Conservation (phyloP, 2,797 vertebrate species). For the Sebastes itinus region DNA sequence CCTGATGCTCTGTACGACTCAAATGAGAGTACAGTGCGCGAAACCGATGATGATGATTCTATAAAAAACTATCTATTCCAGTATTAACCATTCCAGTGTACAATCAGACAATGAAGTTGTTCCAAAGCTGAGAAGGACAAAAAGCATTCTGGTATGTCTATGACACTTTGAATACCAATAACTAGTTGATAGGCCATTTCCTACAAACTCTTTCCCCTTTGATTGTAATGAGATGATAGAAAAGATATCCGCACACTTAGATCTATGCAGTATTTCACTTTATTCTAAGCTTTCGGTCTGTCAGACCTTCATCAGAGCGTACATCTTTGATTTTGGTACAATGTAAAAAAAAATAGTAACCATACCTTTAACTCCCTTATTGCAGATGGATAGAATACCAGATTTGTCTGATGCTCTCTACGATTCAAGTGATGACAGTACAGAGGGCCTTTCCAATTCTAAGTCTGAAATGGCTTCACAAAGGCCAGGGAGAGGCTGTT, state of each 20-base stretch:
- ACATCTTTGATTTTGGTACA: neutral
- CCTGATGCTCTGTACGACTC: neutral
- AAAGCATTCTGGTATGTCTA: neutral
- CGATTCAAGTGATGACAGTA: neutral
- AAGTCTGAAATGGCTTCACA: neutral
- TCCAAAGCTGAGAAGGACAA: neutral
- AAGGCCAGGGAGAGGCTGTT: neutral
- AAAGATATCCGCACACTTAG: too few relatives aligned
- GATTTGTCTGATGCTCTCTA: neutral
- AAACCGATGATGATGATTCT: neutral
- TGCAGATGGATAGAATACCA: neutral
- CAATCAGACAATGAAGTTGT: neutral
- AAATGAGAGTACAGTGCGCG: neutral
- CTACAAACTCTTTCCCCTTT: neutral
- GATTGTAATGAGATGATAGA: too few relatives aligned
- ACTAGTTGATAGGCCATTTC: neutral
- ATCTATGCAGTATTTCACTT: too few relatives aligned
- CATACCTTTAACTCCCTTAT: neutral
- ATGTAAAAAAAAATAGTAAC: neutral
- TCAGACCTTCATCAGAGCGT: too few relatives aligned
- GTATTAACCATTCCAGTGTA: neutral
- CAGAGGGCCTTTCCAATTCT: neutral
- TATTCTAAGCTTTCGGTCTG: too few relatives aligned
- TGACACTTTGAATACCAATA: neutral
- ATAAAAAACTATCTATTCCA: neutral